These are phyloP conservation scores for Pterocles gutturalis DNA, from an alignment of 2,113 vertebrate species.

Conservation along the genomic window DNA sequence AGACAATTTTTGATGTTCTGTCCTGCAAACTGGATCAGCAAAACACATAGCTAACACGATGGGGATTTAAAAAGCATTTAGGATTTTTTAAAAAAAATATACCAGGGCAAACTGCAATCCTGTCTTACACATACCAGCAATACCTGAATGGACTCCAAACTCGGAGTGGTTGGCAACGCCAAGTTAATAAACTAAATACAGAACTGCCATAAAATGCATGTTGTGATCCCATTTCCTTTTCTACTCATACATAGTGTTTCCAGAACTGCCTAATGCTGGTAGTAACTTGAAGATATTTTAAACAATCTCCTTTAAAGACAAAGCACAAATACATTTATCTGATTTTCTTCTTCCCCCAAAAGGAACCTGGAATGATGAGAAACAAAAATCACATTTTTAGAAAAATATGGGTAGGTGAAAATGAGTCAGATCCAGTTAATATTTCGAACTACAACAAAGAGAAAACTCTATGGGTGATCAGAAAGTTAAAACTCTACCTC, in stretches of 20 bases:
- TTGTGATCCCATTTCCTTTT: constrained; percentile 64
- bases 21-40: background rate
- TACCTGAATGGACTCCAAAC: background rate
- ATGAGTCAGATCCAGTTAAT: background rate
- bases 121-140: background rate
- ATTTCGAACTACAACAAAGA: background rate
- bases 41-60: background rate
- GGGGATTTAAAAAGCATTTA: background rate
- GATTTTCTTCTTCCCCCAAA: background rate
- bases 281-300: constrained; percentile 40
- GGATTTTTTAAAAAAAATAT: background rate
- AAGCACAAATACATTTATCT: constrained; percentile 4
- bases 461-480: background rate
- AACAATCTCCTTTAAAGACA: background rate
- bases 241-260: constrained; percentile 23
- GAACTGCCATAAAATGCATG: constrained; percentile 36
- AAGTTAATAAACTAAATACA: constrained; percentile 53
- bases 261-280: constrained; percentile 13
- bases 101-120: background rate
- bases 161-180: background rate
- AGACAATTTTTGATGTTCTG: background rate
- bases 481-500: background rate
- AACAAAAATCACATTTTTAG: background rate
- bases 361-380: background rate
- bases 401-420: background rate